Conservation (phyloP, 2,113 vertebrate genomes). For the Nyctereutes procyonoides region DNA sequence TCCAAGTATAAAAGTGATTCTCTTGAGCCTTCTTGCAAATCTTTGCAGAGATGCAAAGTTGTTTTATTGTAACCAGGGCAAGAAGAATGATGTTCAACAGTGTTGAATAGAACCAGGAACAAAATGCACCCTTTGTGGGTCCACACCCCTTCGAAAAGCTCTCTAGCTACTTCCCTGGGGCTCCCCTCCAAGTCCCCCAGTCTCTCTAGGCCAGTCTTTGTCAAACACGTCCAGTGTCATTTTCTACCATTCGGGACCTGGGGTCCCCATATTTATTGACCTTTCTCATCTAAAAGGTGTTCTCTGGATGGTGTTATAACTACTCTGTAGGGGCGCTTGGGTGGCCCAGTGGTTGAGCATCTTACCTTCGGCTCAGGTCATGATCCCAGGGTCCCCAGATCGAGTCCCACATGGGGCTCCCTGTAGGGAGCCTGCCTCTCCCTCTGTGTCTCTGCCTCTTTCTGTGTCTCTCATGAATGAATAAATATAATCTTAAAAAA, state of each 20-base stretch:
- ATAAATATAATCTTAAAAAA: too few relatives aligned
- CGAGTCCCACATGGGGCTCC: too few relatives aligned
- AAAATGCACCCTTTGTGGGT: not conserved
- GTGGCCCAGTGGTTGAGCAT: too few relatives aligned
- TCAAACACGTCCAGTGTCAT: not conserved
- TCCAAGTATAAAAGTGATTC: not conserved
- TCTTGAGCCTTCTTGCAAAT: not conserved
- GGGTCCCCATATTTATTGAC: not conserved
- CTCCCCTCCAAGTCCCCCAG: not conserved
- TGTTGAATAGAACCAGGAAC: not conserved
- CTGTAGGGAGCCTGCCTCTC: too few relatives aligned
- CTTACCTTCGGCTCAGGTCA: too few relatives aligned
- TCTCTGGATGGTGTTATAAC: not conserved
- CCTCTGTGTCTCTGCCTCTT: too few relatives aligned
- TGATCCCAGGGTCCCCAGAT: too few relatives aligned
- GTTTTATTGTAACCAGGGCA: not conserved
- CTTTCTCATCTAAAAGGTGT: not conserved
- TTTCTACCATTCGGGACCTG: not conserved
- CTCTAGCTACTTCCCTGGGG: not conserved
- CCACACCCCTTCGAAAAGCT: fast-evolving
- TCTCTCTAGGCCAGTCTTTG: not conserved
- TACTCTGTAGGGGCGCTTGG: too few relatives aligned
- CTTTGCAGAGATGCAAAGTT: not conserved
- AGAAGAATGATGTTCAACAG: not conserved
- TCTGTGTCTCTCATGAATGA: too few relatives aligned